phyloP scores from a whole-genome alignment of 2,888 invertebrate species.

The Lumbricus terrestris region DNA sequence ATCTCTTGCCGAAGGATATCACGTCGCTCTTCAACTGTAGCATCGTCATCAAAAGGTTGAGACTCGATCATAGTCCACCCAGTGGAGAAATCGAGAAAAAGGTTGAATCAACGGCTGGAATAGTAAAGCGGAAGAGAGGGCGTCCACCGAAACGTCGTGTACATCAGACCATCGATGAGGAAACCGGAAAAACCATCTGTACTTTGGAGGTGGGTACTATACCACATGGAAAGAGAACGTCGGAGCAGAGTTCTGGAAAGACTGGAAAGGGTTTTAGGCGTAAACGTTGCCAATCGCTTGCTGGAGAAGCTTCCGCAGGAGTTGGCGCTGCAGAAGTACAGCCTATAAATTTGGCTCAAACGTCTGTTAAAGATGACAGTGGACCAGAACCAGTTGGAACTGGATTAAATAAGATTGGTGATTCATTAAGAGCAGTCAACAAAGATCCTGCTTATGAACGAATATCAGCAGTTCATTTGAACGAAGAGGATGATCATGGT shows the following conservation, averaged over 20 bases:
- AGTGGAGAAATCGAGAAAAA: background rate
- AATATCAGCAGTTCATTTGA: background rate
- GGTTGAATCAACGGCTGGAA: background rate
- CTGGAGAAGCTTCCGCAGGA: background rate
- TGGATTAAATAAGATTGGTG: background rate
- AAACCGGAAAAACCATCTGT: background rate
- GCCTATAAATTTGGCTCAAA: background rate
- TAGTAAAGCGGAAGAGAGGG: background rate
- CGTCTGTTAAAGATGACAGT: background rate
- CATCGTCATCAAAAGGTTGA: background rate
- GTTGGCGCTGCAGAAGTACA: background rate
- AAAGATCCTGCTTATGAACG: background rate
- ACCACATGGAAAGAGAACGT: background rate
- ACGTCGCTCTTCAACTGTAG: background rate
- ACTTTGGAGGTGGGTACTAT: background rate
- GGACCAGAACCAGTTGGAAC: background rate
- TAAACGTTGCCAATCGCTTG: background rate
- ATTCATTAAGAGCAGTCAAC: background rate
- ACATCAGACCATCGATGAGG: background rate
- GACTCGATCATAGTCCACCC: background rate
- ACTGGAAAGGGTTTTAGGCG: background rate
- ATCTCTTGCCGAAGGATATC: background rate
- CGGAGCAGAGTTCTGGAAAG: background rate
- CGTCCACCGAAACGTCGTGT: background rate
- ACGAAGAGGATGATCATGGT: background rate